Evolutionary conservation across 2,888 invertebrate species (phyloP).

Genomic region (Lamellibrachia satsuma): DNA sequence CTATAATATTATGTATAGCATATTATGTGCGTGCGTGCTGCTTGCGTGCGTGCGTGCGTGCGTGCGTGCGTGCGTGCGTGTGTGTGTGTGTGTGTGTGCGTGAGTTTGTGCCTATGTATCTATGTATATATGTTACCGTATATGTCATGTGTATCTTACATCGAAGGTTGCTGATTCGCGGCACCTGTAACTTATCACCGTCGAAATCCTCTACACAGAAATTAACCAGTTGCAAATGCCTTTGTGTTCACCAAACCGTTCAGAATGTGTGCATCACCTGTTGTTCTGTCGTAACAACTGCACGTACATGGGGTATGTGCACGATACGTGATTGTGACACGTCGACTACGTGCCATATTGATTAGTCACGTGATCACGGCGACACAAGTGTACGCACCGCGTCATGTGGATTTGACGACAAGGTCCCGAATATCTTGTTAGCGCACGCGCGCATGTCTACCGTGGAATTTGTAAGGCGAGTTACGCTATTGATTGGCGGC

Average conservation of each 20-base stretch:
- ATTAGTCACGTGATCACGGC: background rate
- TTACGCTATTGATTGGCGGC: background rate
- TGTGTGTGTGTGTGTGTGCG: background rate
- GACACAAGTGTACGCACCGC: background rate
- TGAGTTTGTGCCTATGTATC: background rate
- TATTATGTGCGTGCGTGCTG: background rate
- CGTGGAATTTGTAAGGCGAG: conserved; percentile 17
- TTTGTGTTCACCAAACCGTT: conserved; percentile 10
- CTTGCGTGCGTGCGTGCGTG: background rate
- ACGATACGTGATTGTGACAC: background rate
- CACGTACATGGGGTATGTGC: background rate
- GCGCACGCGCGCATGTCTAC: conserved; percentile 1
- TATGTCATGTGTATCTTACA: background rate
- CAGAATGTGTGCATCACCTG: background rate
- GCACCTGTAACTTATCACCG: background rate
- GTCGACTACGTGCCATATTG: background rate
- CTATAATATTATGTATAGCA: background rate
- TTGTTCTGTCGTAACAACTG: background rate
- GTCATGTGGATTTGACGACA: background rate
- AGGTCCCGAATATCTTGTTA: conserved; percentile 3
- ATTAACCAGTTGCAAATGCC: background rate
- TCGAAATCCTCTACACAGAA: background rate
- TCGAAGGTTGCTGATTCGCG: background rate
- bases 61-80: background rate
- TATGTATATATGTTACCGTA: background rate